Evolutionary conservation across 2,113 vertebrate genomes (phyloP).

Genomic region (Plestiodon gilberti): DNA sequence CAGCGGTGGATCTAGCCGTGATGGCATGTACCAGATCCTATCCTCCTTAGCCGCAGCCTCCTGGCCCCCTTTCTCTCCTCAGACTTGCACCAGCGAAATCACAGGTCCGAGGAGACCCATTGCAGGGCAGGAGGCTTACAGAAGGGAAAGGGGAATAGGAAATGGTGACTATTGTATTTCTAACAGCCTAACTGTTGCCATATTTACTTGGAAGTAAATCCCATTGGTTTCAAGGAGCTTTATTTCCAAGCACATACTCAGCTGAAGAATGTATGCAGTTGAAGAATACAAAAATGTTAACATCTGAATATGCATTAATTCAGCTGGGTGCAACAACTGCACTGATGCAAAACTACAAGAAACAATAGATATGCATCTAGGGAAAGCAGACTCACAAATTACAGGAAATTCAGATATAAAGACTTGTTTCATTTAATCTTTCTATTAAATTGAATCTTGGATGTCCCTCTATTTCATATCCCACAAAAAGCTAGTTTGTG

Average conservation of each 20-base stretch:
- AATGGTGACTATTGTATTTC: background rate
- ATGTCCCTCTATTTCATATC: constrained; percentile 54
- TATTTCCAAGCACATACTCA: background rate
- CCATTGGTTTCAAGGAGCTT: background rate
- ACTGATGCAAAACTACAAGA: background rate
- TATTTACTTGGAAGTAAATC: constrained; percentile 1
- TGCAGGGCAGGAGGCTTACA: too few species aligned
- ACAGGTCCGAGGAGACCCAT: too few species aligned
- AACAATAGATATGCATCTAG: background rate
- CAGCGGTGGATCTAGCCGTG: too few species aligned
- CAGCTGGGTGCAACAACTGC: background rate
- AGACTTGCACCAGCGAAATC: too few species aligned
- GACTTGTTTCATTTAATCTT: background rate
- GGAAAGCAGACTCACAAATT: background rate
- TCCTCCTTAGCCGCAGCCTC: too few species aligned
- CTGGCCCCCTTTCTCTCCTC: too few species aligned
- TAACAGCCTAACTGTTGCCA: background rate
- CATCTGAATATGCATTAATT: background rate
- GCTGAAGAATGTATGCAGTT: background rate
- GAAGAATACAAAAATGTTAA: background rate
- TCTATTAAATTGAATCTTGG: constrained; percentile 30
- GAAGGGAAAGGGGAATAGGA: too few species aligned
- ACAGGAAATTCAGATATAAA: background rate
- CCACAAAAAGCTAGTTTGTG: constrained; percentile 2
- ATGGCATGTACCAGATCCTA: too few species aligned